Evolutionary conservation across 2,113 vertebrate species (phyloP), one percentile per base, ranked within the genome.

Genomic region (Cairina moschata): DNA sequence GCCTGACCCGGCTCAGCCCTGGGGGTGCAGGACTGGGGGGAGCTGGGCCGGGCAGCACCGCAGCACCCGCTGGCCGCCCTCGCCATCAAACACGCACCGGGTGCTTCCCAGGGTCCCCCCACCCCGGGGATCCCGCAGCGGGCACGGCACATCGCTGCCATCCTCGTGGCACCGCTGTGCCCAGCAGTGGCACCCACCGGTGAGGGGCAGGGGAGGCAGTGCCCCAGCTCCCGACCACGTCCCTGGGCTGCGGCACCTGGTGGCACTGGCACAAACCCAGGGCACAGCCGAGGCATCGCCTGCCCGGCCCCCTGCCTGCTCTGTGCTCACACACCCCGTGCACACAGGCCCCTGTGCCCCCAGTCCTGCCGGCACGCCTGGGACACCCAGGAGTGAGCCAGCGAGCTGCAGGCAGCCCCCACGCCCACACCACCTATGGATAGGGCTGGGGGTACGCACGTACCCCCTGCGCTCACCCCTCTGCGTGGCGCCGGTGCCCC

Each of bases 361-460:
- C 46, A 34, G 13, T 15, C 7, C 4, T 1, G 36, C 50, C 1
- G 11, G 25, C 2, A 4, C 7, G 21, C 2, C 31, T 17, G 2
- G 13, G 31, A 3, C 1, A 1, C 1, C 3, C 38, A 7, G 0
- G 0, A 23, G 11, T 2, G 4, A 8, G n/a, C n/a, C 6, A 1
- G 48, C 2, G 2, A 2, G 10, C 15, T 17, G 11, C 28, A 26
- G 4, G 11, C 1, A 13, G 13, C 77, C 69, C 56, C 74, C 20
- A 18, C 1, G 3, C 52, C 75, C 15, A 28, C 50, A 4, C 32
- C 29, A 1, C 50, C 46, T 48, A 11, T 48, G 2, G 23, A 5
- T 2, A 56, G 31, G 22, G 34, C 11, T 20, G 1, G 38, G 38
- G 1, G 4, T 11, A 32, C 2, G 2, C 55, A 17, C 3, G 0